Evolutionary conservation across 2,797 vertebrate species (phyloP).

Genomic region (Dryobates pubescens): DNA sequence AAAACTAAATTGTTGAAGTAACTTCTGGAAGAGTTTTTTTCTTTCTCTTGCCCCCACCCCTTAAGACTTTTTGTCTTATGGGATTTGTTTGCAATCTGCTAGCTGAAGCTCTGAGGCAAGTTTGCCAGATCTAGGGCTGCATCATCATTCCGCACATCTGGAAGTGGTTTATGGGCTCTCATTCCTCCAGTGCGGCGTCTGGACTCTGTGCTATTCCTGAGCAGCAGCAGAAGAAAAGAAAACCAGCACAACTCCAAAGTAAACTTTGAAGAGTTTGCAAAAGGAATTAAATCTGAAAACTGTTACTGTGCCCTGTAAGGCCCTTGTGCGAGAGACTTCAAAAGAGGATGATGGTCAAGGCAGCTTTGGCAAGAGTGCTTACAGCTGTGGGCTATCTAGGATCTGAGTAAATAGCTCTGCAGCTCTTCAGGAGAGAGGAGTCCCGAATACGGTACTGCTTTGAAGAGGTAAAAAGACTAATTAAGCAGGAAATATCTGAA

Average conservation of each 20-base stretch:
- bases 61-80: constrained; percentile 47
- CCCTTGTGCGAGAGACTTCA: constrained; percentile 45
- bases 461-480: constrained; percentile 77
- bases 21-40: constrained; percentile 1
- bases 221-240: constrained; percentile 61
- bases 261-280: constrained; percentile 51
- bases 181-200: constrained; percentile 54
- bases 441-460: constrained; percentile 40
- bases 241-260: constrained; percentile 60
- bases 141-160: constrained; percentile 76
- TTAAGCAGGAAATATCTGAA: constrained; percentile 60
- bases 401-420: constrained; percentile 40
- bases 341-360: constrained; percentile 54
- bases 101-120: constrained; percentile 43
- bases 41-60: neutral
- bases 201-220: constrained; percentile 49
- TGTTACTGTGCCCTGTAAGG: constrained; percentile 42
- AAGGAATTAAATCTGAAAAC: constrained; percentile 52
- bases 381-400: constrained; percentile 39
- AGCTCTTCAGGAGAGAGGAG: constrained; percentile 60
- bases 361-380: constrained; percentile 37
- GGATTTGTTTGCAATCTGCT: constrained; percentile 51
- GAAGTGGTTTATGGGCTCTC: constrained; percentile 77
- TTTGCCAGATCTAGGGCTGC: constrained; percentile 50
- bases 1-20: neutral